Conservation (phyloP, 2,888 invertebrate species). For the Cremastobaeus sp. region DNA sequence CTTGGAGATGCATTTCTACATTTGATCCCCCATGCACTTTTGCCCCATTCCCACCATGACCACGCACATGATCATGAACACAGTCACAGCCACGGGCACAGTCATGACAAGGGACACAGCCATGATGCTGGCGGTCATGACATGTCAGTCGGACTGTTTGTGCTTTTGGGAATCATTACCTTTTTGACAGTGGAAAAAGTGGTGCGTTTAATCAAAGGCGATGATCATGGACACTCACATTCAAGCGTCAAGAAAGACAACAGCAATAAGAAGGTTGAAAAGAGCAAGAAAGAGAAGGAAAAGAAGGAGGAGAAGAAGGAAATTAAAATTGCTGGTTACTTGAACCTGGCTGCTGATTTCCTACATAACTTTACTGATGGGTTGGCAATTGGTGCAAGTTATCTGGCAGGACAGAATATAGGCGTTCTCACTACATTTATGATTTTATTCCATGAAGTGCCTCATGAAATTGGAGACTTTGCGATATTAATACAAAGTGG, state of each 20-base stretch:
- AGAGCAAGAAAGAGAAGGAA: constrained; percentile 33
- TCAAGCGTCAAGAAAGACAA: constrained; percentile 26
- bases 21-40: constrained; percentile 96
- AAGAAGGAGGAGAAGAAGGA: constrained; percentile 12
- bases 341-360: constrained; percentile 98
- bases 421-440: constrained; percentile 96
- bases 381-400: constrained; percentile 98
- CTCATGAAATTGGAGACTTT: constrained; percentile 99
- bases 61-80: constrained; percentile 79
- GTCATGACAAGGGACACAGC: constrained; percentile 78
- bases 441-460: constrained; percentile 98
- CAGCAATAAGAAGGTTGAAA: constrained; percentile 48
- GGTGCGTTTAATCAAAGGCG: constrained; percentile 91
- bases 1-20: constrained; percentile 99
- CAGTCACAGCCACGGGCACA: constrained; percentile 78
- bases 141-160: constrained; percentile 95
- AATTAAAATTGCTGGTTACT: constrained; percentile 92
- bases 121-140: constrained; percentile 84
- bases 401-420: constrained; percentile 91
- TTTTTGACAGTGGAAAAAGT: constrained; percentile 96
- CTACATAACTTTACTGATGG: constrained; percentile 99
- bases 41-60: constrained; percentile 79
- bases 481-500: constrained; percentile 99
- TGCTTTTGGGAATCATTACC: constrained; percentile 93
- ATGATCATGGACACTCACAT: constrained; percentile 80